Evolutionary conservation across 1,140 invertebrate species (phyloP), one percentile per base, ranked within the genome.

Genomic region (Chelonus insularis): DNA sequence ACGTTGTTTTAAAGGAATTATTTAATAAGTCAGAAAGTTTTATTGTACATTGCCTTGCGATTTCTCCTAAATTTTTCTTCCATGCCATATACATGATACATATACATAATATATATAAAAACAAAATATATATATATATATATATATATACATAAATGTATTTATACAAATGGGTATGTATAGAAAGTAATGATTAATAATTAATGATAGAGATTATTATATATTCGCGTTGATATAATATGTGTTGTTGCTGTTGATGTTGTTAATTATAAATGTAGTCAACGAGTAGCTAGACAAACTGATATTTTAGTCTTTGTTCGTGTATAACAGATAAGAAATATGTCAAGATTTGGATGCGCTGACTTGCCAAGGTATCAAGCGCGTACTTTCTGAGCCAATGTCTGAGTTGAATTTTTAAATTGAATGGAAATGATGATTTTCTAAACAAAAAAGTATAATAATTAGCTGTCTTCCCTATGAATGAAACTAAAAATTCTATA

Each of bases 241-340:
- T 72, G 74, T 80, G 78, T 79, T 80, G 72, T 81, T 81, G 77
- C 70, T 78, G 79, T 81, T 80, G 72, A 77, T 81, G 79, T 81
- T 81, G 71, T 78, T 79, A 76, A 76, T 64, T 65, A 62, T 78
- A 72, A 68, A 50, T 39, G 48, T 64, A 64, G 57, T n/a, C 20
- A 9, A 59, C 14, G 29, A 43, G 39, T 60, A 51, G 55, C 21
- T 57, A 59, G 47, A 59, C 14, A 55, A 47, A 56, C 34, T 55
- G 51, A 48, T 21, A 59, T 57, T 9, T 50, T 57, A 51, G 45
- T 39, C 25, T 29, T 45, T 21, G n/a, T 41, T 60, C 14, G 56
- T 43, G 23, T n/a, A n/a, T n/a, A n/a, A n/a, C n/a, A n/a, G n/a
- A n/a, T 37, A 39, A 41, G 16, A 39, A 34, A 21, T 23, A 43